phyloP scores from a whole-genome alignment of 2,888 invertebrate species.

The Anodontia alba region DNA sequence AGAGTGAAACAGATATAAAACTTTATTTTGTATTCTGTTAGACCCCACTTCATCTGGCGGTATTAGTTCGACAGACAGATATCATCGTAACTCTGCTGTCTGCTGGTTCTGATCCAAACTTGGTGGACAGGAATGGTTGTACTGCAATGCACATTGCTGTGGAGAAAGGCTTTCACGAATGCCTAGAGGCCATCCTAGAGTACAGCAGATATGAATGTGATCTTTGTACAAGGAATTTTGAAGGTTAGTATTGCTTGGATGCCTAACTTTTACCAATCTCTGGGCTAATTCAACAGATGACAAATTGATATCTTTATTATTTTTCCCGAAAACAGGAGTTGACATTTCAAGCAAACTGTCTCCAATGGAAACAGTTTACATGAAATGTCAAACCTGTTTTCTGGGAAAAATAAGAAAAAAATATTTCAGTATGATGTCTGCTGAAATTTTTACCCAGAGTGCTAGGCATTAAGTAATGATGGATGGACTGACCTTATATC shows the following conservation, averaged over 20 bases:
- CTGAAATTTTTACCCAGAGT: no score
- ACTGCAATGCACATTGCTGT: constrained; percentile 73
- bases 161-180: constrained; percentile 59
- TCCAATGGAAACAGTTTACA: no score
- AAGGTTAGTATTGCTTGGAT: constrained; percentile 61
- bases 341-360: no score
- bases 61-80: constrained; percentile 68
- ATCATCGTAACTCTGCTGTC: constrained; percentile 64
- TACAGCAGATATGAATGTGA: constrained; percentile 55
- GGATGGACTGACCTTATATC: not conserved
- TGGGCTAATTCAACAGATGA: no score
- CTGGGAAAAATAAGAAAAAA: no score
- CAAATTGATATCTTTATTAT: no score
- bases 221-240: constrained; percentile 69
- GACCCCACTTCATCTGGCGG: constrained; percentile 78
- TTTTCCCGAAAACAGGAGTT: no score
- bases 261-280: no score
- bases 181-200: constrained; percentile 64
- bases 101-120: constrained; percentile 71
- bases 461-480: no score
- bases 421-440: no score
- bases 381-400: no score
- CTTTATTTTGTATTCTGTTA: constrained; percentile 22
- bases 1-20: no score
- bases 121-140: constrained; percentile 70